Base-by-base conservation (phyloP, 2,113 vertebrate genomes). In the Xiphophorus hellerii region DNA sequence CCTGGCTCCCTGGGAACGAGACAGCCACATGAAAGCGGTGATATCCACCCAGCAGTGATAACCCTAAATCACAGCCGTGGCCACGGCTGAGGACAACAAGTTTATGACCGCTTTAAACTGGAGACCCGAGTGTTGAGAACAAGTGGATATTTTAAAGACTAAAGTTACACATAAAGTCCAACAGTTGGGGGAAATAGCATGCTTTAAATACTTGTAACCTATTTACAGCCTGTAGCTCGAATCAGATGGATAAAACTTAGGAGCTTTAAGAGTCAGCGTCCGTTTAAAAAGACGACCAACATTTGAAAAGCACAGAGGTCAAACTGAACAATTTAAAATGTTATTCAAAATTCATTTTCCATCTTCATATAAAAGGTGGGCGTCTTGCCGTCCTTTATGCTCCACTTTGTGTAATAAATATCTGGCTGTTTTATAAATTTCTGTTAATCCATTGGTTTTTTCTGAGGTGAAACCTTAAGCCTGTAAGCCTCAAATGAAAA, bases 1-100 rank as follows among this genome's bases (percentile, higher is more conserved):
- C 39, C 65, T 3, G 66, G 61, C 70, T 78, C 35, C 42, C 70
- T 51, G 79, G 51, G 74, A 86, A 77, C 71, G 62, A 22, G 37
- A 29, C 76, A 69, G 48, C 85, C 83, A 92, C 89, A 90, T 92
- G 73, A 91, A 81, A 87, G 86, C 74, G 81, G 78, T 54, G 73
- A 82, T 67, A 71, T 60, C 15, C 39, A 72, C 27, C 22, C 68
- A 37, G 35, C 74, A 82, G 78, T 54, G 73, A 82, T 69, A 71
- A 62, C 15, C 39, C 5, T 74, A 42, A 27, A 85, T 83, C 84
- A 73, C 60, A 84, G 66, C 69, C 51, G 51, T 70, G 73, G 66
- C 78, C 58, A n/a, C 65, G 14, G 69, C 29, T 75, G 77, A 74
- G 14, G 8, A 74, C 61, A n/a, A 4, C 33, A 62, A 42, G 1